Evolutionary conservation across 1,140 invertebrate species (phyloP).

Genomic region (Drosophila ogumai): DNA sequence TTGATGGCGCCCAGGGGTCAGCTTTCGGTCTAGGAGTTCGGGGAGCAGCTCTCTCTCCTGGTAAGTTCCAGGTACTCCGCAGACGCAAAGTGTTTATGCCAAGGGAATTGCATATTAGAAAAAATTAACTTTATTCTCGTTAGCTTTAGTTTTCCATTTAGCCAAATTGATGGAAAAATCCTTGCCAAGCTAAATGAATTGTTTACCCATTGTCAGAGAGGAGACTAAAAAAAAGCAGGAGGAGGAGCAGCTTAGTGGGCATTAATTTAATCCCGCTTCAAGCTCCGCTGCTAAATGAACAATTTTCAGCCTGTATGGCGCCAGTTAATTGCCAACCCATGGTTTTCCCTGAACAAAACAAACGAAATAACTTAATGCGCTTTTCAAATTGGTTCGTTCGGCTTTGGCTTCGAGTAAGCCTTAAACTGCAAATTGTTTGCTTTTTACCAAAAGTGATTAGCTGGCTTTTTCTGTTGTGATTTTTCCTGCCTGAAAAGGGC

Average conservation of each 20-base stretch:
- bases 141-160: conserved; percentile 36
- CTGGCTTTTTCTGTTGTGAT: conserved; percentile 5
- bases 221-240: not conserved
- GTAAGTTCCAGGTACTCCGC: conserved; percentile 5
- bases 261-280: conserved; percentile 58
- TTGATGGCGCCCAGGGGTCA: conserved; percentile 39
- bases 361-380: conserved; percentile 47
- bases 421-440: conserved; percentile 42
- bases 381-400: conserved; percentile 38
- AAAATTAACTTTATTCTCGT: conserved; percentile 74
- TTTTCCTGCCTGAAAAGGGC: conserved; percentile 11
- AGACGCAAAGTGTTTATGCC: conserved; percentile 57
- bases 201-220: conserved; percentile 52
- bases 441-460: conserved; percentile 15
- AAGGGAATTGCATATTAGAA: conserved; percentile 77
- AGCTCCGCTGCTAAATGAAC: conserved; percentile 34
- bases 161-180: conserved; percentile 74
- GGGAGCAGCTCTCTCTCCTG: not conserved
- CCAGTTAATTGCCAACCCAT: conserved; percentile 32
- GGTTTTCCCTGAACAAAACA: conserved; percentile 21
- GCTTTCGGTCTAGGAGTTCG: not conserved
- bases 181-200: conserved; percentile 47
- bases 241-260: conserved; percentile 3
- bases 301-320: conserved; percentile 51
- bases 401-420: conserved; percentile 27